Evolutionary conservation across 2,113 vertebrate species (phyloP).

Genomic region (Onychostruthus taczanowskii): DNA sequence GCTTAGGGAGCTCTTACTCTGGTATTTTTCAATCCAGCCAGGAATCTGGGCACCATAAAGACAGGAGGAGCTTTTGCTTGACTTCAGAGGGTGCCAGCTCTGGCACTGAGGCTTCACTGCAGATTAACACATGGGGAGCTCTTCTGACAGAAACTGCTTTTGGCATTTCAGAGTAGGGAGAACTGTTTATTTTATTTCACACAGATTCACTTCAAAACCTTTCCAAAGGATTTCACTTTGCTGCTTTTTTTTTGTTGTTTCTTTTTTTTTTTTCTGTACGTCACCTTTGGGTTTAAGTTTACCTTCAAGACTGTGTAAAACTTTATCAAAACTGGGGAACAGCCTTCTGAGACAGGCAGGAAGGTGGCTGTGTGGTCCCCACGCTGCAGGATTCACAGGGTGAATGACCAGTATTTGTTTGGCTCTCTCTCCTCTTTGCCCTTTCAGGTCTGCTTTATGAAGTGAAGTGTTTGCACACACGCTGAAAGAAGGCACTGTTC

Average conservation of each 20-base stretch:
- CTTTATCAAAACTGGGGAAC: not conserved
- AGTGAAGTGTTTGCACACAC: not conserved
- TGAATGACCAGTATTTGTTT: not conserved
- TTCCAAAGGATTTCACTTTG: not conserved
- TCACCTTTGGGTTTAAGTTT: not conserved
- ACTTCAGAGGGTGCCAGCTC: slow-evolving; percentile 8
- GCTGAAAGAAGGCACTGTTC: rapidly evolving
- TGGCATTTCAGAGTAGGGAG: not conserved
- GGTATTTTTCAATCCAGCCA: not conserved
- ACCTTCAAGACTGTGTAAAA: not conserved
- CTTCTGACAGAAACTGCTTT: not conserved
- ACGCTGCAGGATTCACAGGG: not conserved
- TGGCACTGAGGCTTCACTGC: not conserved
- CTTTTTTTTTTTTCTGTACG: not conserved
- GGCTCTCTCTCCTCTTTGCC: not conserved
- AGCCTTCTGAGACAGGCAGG: not conserved
- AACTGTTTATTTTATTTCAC: not conserved
- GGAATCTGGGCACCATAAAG: not conserved
- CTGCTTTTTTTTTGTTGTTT: not conserved
- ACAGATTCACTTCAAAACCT: not conserved
- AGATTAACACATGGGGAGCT: not conserved
- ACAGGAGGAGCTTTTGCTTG: not conserved
- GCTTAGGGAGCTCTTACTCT: not conserved
- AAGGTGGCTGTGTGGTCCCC: not conserved
- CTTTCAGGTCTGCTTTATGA: not conserved